A percentile compares a stretch with the other conserved stretches of the same genome.
These are phyloP conservation scores for Drosophila antonietae DNA, from an alignment of 2,888 invertebrate genomes.

Conservation along the genomic window DNA sequence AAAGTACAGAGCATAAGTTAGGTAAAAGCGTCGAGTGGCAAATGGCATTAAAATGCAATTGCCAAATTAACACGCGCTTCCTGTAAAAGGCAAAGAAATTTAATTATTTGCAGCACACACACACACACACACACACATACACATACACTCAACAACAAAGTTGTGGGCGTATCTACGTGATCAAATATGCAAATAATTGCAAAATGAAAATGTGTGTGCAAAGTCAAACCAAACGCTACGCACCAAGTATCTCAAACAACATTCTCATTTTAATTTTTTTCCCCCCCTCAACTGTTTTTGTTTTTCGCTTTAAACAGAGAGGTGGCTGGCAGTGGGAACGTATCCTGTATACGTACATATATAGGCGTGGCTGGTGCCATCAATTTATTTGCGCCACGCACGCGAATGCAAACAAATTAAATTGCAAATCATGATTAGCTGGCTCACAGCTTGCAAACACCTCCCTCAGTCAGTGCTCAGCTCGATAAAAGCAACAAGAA, in stretches of 20 bases:
- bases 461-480: not conserved
- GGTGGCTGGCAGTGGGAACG: not conserved
- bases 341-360: conserved; percentile 1
- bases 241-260: conserved; percentile 39
- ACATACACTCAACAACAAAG: conserved; percentile 8
- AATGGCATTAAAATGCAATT: conserved; percentile 31
- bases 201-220: conserved; percentile 59
- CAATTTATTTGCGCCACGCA: conserved; percentile 78
- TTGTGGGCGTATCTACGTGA: conserved; percentile 59
- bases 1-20: conserved; percentile 1
- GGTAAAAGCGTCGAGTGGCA: conserved; percentile 5
- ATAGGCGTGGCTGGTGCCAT: conserved; percentile 56
- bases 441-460: conserved; percentile 44
- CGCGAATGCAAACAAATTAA: conserved; percentile 78
- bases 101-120: conserved; percentile 52
- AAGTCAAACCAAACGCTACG: conserved; percentile 42
- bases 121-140: not conserved
- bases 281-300: conserved; percentile 16
- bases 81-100: conserved; percentile 39
- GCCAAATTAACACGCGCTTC: conserved; percentile 33
- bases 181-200: conserved; percentile 74
- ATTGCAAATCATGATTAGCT: conserved; percentile 80
- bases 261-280: conserved; percentile 10
- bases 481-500: conserved; percentile 26
- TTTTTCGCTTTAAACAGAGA: conserved; percentile 39